Evolutionary conservation across 1,140 invertebrate genomes (phyloP).

Genomic region (Brachionus koreanus): DNA sequence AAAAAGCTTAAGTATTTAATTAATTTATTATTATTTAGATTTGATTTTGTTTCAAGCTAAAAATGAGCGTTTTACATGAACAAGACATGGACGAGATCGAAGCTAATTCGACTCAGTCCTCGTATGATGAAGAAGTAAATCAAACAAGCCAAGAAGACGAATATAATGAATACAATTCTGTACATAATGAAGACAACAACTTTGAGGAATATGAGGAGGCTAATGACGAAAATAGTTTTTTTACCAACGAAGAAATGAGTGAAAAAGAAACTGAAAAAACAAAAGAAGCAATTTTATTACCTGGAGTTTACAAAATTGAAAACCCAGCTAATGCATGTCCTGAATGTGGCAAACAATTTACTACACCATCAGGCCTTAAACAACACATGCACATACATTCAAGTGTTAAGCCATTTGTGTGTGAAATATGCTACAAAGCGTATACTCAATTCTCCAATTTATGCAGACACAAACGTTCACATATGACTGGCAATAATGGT

Average conservation of each 20-base stretch:
- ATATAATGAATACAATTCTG: constrained; percentile 1
- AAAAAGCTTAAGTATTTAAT: neutral
- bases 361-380: constrained; percentile 90
- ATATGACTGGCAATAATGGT: constrained; percentile 63
- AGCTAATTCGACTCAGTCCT: constrained; percentile 8
- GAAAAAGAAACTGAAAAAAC: neutral
- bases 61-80: constrained; percentile 27
- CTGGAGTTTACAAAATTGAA: no score
- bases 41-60: neutral
- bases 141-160: neutral
- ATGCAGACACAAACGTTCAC: constrained; percentile 97
- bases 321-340: constrained; percentile 82
- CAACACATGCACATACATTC: constrained; percentile 99
- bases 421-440: constrained; percentile 68
- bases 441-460: constrained; percentile 99
- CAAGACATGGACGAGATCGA: constrained; percentile 13
- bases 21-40: no score
- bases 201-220: neutral
- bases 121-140: constrained; percentile 20
- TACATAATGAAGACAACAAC: neutral
- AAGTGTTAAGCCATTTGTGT: constrained; percentile 91
- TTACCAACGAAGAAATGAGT: neutral
- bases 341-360: constrained; percentile 97
- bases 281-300: no score
- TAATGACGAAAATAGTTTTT: neutral